Evolutionary conservation across 2,888 invertebrate genomes (phyloP), one percentile per base, ranked within the genome.

Genomic region (Electrophaes corylata): DNA sequence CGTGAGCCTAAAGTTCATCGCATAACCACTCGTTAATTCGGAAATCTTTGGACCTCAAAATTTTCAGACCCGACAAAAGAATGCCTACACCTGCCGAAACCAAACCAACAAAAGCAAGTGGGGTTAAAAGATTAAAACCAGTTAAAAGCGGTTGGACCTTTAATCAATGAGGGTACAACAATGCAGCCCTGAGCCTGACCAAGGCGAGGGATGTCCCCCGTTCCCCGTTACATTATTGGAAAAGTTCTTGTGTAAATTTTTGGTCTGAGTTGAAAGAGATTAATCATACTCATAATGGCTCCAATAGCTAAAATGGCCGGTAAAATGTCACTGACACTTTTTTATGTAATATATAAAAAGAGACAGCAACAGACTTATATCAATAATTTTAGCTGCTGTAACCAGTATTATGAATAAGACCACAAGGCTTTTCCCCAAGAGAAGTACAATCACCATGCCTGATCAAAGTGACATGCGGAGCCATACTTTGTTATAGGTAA

Each of bases 191-290:
- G 75, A 82, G 69, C 69, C 76, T 69, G 75, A 82, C 86, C 87
- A 10, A 10, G 37, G 73, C 23, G 14, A 33, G 60, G 51, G 79
- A 79, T 84, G 80, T 78, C 78, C 78, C 78, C 76, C 77, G 81
- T 81, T 79, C 78, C 78, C 76, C 77, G 81, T 81, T 79, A 78
- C 87, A 78, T 84, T 90, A 91, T 91, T 91, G 88, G 88, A 88
- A 89, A 90, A 91, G 83, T 90, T 90, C 78, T 70, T 70, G 72
- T 77, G 77, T 70, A 70, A 69, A 65, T 57, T 62, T 56, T 19
- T 68, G 76, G 73, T 40, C 3, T 45, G 73, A 78, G 68, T 65
- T 53, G n/a, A 61, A 46, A 57, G 49, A 29, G 23, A 19, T 10
- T 19, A 19, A 5, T 35, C 6, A n/a, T n/a, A n/a, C n/a, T n/a